Base-by-base conservation (phyloP, 2,797 vertebrate genomes). In the Siniperca undulata region DNA sequence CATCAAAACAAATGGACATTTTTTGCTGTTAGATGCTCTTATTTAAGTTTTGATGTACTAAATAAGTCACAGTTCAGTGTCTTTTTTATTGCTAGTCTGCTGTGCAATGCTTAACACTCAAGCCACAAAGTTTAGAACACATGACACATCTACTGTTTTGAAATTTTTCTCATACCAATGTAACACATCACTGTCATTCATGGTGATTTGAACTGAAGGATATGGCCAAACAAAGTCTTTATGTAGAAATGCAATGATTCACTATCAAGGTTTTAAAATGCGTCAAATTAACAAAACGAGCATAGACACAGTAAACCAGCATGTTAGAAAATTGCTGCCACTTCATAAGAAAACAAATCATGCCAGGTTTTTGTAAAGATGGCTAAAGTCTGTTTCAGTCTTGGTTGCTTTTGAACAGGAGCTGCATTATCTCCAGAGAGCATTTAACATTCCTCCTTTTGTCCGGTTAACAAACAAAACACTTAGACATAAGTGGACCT, bases 1-100 rank as follows among this genome's bases (percentile, higher is more conserved):
- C 19, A 8, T 72, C 66, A 36, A 80, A 70, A 70, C 19, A 70
- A 70, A 74, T 1, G 4, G 59, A 70, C 42, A 40, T 9, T 27
- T 75, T 74, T 10, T 38, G 3, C 1, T 19, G 24, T 46, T 50
- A 53, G 4, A 55, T 65, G 24, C 48, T 76, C 7, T 20, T 72
- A 24, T 70, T 65, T 14, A 17, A 72, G 12, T 34, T 27, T 71
- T 14, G 10, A 13, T 68, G 40, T 56, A 13, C 16, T 7, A 7
- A 62, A 61, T 17, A 40, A 34, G n/a, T 65, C 58, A 65, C 36
- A 27, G 2, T 46, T 42, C 38, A 40, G 11, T 50, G 69, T 61
- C 9, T 27, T 48, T 70, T 44, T 67, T n/a, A 38, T 19, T 65
- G 9, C 10, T 46, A 22, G 14, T 36, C 44, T 67, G 20, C 59